Conservation (phyloP, 2,888 invertebrate genomes). For the Zootermopsis nevadensis region DNA sequence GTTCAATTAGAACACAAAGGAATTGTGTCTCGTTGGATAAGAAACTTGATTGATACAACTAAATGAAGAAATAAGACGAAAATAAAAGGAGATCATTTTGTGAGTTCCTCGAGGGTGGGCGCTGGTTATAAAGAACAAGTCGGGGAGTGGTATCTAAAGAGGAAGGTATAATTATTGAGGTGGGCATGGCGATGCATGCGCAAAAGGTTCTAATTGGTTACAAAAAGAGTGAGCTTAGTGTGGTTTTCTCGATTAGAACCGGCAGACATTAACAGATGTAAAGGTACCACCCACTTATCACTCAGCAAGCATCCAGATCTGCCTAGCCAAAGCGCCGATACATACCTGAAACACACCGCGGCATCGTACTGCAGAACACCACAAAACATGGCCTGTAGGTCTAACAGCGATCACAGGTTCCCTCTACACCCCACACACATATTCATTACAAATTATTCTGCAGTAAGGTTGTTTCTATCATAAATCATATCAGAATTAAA, state of each 20-base stretch:
- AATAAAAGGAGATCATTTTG: background rate
- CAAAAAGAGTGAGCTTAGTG: slow-evolving; percentile 41
- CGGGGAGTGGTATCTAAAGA: background rate
- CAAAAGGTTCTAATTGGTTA: slow-evolving; percentile 47
- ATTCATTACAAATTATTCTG: too few species aligned
- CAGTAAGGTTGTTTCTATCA: too few species aligned
- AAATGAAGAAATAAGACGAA: slow-evolving; percentile 10
- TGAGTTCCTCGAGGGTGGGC: background rate
- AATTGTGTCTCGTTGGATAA: background rate
- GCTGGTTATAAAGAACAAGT: slow-evolving; percentile 3
- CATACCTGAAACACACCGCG: too few species aligned
- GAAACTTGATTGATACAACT: slow-evolving; percentile 26
- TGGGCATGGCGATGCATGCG: slow-evolving; percentile 48
- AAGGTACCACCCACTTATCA: slow-evolving; percentile 41
- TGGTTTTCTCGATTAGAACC: slow-evolving; percentile 43
- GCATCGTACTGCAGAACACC: background rate
- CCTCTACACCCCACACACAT: too few species aligned
- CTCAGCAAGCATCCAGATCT: slow-evolving; percentile 13
- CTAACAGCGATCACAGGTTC: too few species aligned
- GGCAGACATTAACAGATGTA: slow-evolving; percentile 47
- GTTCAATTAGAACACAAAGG: background rate
- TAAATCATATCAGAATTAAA: too few species aligned
- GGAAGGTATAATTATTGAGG: slow-evolving; percentile 47
- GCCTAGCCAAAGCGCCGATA: too few species aligned
- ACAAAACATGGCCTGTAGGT: background rate